phyloP scores from a whole-genome alignment of 2,113 vertebrate species.

The Propithecus coquereli region DNA sequence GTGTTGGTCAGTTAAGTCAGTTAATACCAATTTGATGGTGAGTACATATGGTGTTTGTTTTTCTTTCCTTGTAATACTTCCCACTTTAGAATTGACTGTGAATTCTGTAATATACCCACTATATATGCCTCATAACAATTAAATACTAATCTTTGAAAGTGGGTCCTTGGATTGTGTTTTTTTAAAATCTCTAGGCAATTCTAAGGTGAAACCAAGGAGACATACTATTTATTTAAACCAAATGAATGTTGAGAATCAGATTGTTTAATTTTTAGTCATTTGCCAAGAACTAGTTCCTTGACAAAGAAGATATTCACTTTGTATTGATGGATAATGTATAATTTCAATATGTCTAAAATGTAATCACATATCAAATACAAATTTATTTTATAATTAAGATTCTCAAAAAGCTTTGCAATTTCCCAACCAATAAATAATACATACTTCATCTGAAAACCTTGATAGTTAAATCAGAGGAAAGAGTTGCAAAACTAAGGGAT shows the following conservation, averaged over 20 bases:
- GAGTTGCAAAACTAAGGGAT: background rate
- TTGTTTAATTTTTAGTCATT: slow-evolving; percentile 26
- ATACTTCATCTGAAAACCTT: background rate
- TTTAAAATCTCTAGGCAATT: background rate
- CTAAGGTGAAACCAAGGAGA: background rate
- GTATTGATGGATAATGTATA: background rate
- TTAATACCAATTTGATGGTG: too few species aligned
- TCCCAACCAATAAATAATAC: background rate
- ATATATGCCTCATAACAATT: background rate
- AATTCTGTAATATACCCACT: background rate
- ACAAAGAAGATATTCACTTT: background rate
- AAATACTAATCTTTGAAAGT: background rate
- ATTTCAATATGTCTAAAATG: slow-evolving; percentile 19
- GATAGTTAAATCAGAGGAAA: background rate
- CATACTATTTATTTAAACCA: background rate
- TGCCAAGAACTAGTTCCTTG: slow-evolving; percentile 1
- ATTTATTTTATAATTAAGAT: background rate
- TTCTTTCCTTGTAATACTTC: too few species aligned
- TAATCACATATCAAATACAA: background rate
- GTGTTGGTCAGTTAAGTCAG: too few species aligned
- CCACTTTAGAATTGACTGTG: background rate
- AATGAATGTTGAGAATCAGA: slow-evolving; percentile 1
- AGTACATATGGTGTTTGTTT: too few species aligned
- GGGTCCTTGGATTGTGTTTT: background rate
- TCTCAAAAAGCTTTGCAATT: background rate